Base-by-base conservation (phyloP, 2,797 vertebrate species). In the Thamnophis elegans region DNA sequence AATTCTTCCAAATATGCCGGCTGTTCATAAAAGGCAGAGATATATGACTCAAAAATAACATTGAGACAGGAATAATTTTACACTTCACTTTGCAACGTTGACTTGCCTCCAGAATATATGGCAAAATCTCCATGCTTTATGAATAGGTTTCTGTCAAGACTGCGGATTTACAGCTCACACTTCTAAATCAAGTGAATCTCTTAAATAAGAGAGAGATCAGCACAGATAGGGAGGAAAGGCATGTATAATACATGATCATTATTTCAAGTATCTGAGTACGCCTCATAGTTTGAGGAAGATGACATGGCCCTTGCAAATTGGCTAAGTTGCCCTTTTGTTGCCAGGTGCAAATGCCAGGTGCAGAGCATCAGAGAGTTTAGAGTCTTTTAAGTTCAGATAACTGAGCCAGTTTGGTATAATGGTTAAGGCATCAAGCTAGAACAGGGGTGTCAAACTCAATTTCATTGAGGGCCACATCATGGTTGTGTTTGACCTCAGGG, bases 21-120 rank as follows among this genome's bases (percentile, higher is more conserved):
- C 96, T 97, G 96, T 97, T 97, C 97, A 97, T 97, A 97, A 98
- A 97, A 97, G 97, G 95, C 96, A 97, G 95, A 97, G 96, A 98
- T 97, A 96, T 96, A 97, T 97, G 96, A 95, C 95, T 97, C 95
- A 97, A 97, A 97, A 97, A 97, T 97, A 97, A 97, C 97, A 97
- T 53, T 90, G 93, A 97, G 96, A 97, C 96, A 97, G 95, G 97
- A 97, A 97, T 97, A 97, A 97, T 97, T 97, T 97, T 96, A 95
- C 92, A 96, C 95, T 97, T 97, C 95, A 93, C 92, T 97, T 96
- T 97, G 94, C 95, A 96, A 96, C 95, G 96, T 60, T 96, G 97
- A 97, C 96, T 96, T 96, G 96, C 90, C 78, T 97, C 94, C 95
- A 96, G 90, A 96, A 97, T 94, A 93, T 96, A 95, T 13, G 94